Conservation (phyloP, 1,140 invertebrate genomes). For the Leptestheria dahalacensis region DNA sequence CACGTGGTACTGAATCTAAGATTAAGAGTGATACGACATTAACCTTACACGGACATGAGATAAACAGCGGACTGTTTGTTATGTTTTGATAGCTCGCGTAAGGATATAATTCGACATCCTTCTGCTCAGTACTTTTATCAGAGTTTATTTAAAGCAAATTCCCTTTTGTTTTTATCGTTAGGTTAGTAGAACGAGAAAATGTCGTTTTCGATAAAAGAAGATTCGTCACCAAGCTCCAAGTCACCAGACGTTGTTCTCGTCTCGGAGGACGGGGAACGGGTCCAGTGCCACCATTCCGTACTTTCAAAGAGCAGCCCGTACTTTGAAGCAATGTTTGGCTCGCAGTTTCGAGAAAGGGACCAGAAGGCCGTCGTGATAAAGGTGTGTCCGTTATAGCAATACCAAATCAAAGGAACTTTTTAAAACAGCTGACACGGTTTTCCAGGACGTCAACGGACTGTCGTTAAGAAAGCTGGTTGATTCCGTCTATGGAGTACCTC, state of each 20-base stretch:
- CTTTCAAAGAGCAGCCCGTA: slow-evolving; percentile 32
- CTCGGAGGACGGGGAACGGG: slow-evolving; percentile 5
- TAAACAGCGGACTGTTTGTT: too few relatives aligned
- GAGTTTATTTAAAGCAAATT: too few relatives aligned
- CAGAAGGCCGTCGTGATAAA: slow-evolving; percentile 23
- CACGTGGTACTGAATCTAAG: too few relatives aligned
- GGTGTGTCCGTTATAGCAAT: slow-evolving; percentile 9
- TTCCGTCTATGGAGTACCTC: slow-evolving; percentile 29
- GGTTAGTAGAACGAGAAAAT: too few relatives aligned
- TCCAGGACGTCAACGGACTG: slow-evolving; percentile 31
- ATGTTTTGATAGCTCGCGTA: too few relatives aligned
- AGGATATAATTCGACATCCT: too few relatives aligned
- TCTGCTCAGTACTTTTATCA: too few relatives aligned
- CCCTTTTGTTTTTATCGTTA: too few relatives aligned
- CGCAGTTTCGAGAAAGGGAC: slow-evolving; percentile 29
- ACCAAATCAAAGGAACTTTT: background rate
- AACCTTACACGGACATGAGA: too few relatives aligned
- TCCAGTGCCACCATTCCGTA: slow-evolving; percentile 31
- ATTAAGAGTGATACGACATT: too few relatives aligned
- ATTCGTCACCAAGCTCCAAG: background rate
- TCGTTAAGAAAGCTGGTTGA: slow-evolving; percentile 31
- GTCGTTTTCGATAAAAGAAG: too few relatives aligned
- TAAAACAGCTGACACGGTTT: slow-evolving; percentile 8
- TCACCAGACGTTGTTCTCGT: slow-evolving; percentile 15
- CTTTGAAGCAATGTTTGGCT: slow-evolving; percentile 35